Base-by-base conservation (phyloP, 35 echinoderm and acorn worm genomes). In the Stichopus chloronotus region DNA sequence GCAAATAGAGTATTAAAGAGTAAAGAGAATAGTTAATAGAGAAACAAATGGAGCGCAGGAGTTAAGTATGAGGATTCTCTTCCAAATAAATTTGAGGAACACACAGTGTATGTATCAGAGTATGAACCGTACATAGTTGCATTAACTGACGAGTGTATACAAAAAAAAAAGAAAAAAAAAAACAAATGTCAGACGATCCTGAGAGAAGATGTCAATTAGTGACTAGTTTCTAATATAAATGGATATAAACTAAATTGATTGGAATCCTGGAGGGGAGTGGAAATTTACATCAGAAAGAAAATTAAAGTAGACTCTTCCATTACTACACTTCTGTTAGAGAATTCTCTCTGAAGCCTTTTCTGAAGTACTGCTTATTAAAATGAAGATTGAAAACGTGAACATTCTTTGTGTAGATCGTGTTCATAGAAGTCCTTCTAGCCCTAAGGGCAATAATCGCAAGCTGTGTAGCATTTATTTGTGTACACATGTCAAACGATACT, bases 71-170 rank as follows among this genome's bases (percentile, higher is more conserved):
- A 59, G 60, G 86, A 88, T 25, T 88, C 86, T 63, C 57, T 88
- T 71, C 13, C 87, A 9, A 89, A 89, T 14, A 74, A 89, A 7
- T 4, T 88, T 60, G 80, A 88, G 30, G 86, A 88, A 16, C 22
- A 63, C 5, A 65, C 65, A 71, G 6, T 25, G 30, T 88, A 88
- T 16, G 25, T 88, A 59, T 12, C 55, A 9, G 86, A 88, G 57
- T 65, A 59, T 63, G 9, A 22, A 4, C 58, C n/a, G 1, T 17
- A 88, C 23, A 5, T 88, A 11, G 63, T 88, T 63, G 86, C 86
- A 5, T 52, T 90, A 4, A 78, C 72, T 13, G n/a, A n/a, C n/a
- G 88, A 90, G 68, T 90, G 88, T 76, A 91, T 91, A 14, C 88
- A 65, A 7, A 72, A 72, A n/a, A 72, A 20, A 43, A 43, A 43